phyloP scores from a whole-genome alignment of 2,113 vertebrate species.

The Psilopsiagon aurifrons region DNA sequence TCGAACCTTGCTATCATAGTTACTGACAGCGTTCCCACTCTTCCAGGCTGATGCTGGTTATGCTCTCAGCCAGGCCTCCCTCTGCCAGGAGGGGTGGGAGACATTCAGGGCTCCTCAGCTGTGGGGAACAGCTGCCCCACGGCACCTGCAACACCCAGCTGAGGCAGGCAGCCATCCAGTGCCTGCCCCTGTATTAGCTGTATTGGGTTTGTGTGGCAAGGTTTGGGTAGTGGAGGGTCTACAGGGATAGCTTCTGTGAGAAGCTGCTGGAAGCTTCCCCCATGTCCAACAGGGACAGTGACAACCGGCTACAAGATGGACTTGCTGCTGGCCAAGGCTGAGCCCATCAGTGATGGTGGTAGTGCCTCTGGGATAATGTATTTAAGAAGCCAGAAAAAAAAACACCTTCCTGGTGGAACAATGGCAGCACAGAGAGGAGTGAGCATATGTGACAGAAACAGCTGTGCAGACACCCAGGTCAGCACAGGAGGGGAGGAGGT shows the following conservation, averaged over 20 bases:
- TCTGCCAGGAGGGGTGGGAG: neutral
- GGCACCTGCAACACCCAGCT: fast-evolving
- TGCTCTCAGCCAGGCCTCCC: neutral
- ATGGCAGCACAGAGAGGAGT: neutral
- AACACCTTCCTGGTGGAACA: neutral
- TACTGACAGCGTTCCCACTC: neutral
- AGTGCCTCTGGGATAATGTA: neutral
- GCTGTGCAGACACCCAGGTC: neutral
- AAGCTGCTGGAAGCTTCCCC: neutral
- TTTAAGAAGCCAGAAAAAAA: neutral
- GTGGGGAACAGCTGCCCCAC: neutral
- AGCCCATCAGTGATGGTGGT: neutral
- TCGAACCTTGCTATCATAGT: neutral
- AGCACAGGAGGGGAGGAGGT: neutral
- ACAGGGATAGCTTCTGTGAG: neutral
- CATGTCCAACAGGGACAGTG: neutral
- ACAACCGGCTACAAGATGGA: neutral
- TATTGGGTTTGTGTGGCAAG: fast-evolving
- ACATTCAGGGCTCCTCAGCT: neutral
- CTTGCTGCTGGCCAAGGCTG: fast-evolving
- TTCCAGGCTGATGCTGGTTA: neutral
- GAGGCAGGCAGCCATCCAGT: neutral
- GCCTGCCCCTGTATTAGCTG: neutral
- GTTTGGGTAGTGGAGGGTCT: neutral
- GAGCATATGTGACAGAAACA: fast-evolving